phyloP scores from a whole-genome alignment of 1,140 invertebrate species.

The Aphaenogaster ashmeadi region DNA sequence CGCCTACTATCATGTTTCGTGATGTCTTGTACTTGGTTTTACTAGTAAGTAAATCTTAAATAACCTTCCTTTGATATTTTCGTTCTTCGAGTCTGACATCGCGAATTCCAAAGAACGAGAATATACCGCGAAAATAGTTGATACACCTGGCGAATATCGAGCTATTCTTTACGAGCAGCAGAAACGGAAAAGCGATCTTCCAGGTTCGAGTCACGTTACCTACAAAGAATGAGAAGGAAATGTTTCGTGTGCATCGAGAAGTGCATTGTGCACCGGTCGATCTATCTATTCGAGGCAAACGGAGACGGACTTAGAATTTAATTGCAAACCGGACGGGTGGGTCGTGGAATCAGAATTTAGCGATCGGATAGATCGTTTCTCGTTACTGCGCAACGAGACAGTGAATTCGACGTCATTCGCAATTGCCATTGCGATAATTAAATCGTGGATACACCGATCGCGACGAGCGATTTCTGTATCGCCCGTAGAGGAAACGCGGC shows the following conservation, averaged over 20 bases:
- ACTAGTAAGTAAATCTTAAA: background rate
- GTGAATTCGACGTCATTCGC: conserved; percentile 62
- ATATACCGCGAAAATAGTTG: conserved; percentile 1
- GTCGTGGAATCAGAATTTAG: conserved; percentile 68
- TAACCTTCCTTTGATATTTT: conserved; percentile 3
- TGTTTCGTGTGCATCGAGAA: background rate
- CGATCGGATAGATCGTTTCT: conserved; percentile 71
- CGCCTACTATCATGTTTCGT: background rate
- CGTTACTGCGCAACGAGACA: conserved; percentile 68
- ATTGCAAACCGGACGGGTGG: conserved; percentile 55
- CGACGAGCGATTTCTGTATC: conserved; percentile 64
- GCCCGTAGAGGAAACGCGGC: background rate
- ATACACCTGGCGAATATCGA: conserved; percentile 13
- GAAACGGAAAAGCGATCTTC: conserved; percentile 10
- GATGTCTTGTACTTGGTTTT: background rate
- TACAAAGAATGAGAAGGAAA: conserved; percentile 7
- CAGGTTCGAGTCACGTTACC: conserved; percentile 31
- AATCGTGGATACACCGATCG: conserved; percentile 66
- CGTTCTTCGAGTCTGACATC: background rate
- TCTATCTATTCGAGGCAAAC: conserved; percentile 1
- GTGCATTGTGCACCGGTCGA: conserved; percentile 12
- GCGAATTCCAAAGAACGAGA: background rate
- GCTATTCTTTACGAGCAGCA: conserved; percentile 8
- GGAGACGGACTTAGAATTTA: conserved; percentile 61
- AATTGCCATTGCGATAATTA: conserved; percentile 74